phyloP scores from a whole-genome alignment of 1,140 invertebrate species.

The Atta cephalotes region DNA sequence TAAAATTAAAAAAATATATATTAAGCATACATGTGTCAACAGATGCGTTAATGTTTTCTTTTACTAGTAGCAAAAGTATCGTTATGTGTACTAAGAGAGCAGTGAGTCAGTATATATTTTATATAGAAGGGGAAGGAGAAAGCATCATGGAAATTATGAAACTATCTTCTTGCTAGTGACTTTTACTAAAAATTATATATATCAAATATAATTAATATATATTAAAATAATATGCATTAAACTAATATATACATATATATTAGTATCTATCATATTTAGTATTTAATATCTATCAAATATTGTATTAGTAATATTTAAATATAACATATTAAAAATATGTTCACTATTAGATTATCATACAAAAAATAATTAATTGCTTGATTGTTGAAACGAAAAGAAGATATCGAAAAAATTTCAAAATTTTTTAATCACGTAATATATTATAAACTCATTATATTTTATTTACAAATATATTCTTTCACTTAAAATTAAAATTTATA shows the following conservation, averaged over 20 bases:
- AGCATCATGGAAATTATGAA: slow-evolving; percentile 41
- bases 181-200: slow-evolving; percentile 17
- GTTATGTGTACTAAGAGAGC: slow-evolving; percentile 13
- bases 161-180: not conserved
- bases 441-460: not conserved
- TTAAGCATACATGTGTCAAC: not conserved
- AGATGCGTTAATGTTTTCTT: slow-evolving; percentile 14
- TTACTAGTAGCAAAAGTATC: not conserved
- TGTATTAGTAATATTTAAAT: no score
- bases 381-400: not conserved
- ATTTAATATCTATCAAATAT: no score
- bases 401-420: not conserved
- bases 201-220: not conserved
- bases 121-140: slow-evolving; percentile 23
- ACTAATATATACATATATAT: no score
- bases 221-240: no score
- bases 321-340: no score
- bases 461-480: not conserved
- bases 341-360: not conserved
- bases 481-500: not conserved
- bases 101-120: slow-evolving; percentile 1
- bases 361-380: not conserved
- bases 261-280: no score
- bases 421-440: not conserved
- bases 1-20: slow-evolving; percentile 32